These are phyloP conservation scores for Thunnus maccoyii DNA, from an alignment of 2,113 vertebrate species.

Conservation along the genomic window DNA sequence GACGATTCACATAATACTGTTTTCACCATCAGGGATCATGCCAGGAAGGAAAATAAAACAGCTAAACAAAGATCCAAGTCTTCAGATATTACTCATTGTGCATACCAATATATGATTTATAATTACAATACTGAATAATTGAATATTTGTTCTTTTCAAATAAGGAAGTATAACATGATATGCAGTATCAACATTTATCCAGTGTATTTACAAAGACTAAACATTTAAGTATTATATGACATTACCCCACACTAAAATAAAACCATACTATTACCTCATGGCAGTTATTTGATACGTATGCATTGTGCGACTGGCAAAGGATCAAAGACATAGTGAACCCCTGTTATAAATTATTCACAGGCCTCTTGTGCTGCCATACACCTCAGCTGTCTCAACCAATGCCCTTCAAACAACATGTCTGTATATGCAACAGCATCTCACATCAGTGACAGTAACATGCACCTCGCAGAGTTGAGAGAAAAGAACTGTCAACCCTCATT, in stretches of 20 bases:
- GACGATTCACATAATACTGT: not conserved
- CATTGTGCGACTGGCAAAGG: not conserved
- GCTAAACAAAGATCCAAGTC: no score
- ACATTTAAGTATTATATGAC: not conserved
- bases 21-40: not conserved
- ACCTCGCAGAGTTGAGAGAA: constrained; percentile 6
- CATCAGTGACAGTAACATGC: not conserved
- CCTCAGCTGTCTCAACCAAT: constrained; percentile 43
- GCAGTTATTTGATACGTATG: constrained; percentile 9
- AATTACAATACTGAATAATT: not conserved
- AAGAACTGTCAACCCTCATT: not conserved
- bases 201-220: not conserved
- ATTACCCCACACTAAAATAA: not conserved
- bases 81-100: no score
- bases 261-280: not conserved
- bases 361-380: not conserved
- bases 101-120: no score
- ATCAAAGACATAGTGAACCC: constrained; percentile 35
- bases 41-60: not conserved
- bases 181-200: no score
- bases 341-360: constrained; percentile 52
- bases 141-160: not conserved
- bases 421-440: not conserved
- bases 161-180: not conserved
- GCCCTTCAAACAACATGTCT: constrained; percentile 40